Evolutionary conservation across 2,888 invertebrate species (phyloP).

Genomic region (Penaeus monodon): DNA sequence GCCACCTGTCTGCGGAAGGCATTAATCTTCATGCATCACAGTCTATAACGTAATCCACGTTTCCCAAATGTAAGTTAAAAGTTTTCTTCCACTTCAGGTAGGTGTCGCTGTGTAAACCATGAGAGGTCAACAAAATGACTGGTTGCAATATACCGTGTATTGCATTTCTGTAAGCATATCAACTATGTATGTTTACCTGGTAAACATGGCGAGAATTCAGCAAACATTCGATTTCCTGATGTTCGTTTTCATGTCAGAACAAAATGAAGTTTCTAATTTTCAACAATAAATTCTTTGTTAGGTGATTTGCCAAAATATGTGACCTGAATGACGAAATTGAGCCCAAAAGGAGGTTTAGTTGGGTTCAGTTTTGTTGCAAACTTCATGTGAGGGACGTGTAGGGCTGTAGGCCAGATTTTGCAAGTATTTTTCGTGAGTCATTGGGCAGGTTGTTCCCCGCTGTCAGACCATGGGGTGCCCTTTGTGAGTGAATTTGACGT

Average conservation of each 20-base stretch:
- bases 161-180: constrained; percentile 47
- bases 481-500: too few species aligned
- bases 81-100: neutral
- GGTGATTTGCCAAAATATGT: constrained; percentile 29
- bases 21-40: too few species aligned
- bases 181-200: constrained; percentile 19
- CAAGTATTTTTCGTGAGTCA: constrained; percentile 41
- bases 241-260: neutral
- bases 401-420: constrained; percentile 52
- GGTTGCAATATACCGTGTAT: constrained; percentile 37
- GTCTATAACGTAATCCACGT: too few species aligned
- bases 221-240: too few species aligned
- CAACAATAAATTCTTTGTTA: constrained; percentile 1
- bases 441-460: too few species aligned
- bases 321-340: constrained; percentile 40
- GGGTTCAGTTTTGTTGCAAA: constrained; percentile 30
- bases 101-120: neutral
- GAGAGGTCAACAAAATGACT: constrained; percentile 43
- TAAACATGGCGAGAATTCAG: too few species aligned
- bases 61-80: too few species aligned
- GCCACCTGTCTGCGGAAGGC: too few species aligned
- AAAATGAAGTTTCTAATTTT: too few species aligned
- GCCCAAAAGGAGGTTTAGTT: constrained; percentile 23
- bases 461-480: too few species aligned
- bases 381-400: constrained; percentile 53